Conservation (phyloP, 2,888 invertebrate genomes). For the Auanema sp. region DNA sequence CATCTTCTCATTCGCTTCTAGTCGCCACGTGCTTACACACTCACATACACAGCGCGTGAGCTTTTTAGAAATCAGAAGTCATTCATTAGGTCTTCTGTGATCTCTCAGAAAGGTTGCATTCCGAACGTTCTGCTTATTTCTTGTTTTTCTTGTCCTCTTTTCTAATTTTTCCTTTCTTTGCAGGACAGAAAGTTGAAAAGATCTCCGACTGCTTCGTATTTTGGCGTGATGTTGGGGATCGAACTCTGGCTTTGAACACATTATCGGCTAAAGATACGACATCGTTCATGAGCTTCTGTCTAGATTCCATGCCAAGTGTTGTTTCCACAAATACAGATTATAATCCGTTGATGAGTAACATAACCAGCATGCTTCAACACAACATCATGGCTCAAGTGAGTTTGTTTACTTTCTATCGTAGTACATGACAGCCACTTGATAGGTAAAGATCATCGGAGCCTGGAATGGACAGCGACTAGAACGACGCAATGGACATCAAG, state of each 20-base stretch:
- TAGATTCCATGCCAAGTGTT: no score
- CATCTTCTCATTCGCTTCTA: no score
- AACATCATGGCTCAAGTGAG: conserved; percentile 22
- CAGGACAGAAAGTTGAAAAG: conserved; percentile 23
- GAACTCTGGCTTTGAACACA: conserved; percentile 45
- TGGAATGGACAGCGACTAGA: conserved; percentile 8
- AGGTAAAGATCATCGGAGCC: not conserved
- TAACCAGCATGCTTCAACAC: conserved; percentile 21
- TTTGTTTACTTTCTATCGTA: not conserved
- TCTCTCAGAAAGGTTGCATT: no score
- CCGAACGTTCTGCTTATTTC: no score
- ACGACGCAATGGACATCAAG: conserved; percentile 11
- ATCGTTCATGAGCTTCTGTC: conserved; percentile 21
- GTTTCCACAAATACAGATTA: no score
- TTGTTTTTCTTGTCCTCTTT: no score
- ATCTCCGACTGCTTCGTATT: conserved; percentile 27
- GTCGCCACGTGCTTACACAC: no score
- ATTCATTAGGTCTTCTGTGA: no score
- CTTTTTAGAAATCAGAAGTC: no score
- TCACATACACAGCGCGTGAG: no score
- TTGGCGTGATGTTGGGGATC: conserved; percentile 25
- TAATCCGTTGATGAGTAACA: conserved; percentile 2
- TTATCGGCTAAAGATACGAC: conserved; percentile 37
- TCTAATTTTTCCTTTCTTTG: conserved; percentile 3
- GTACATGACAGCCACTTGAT: not conserved